Base-by-base conservation (phyloP, 2,113 vertebrate genomes). In the Toxotes jaculatrix region DNA sequence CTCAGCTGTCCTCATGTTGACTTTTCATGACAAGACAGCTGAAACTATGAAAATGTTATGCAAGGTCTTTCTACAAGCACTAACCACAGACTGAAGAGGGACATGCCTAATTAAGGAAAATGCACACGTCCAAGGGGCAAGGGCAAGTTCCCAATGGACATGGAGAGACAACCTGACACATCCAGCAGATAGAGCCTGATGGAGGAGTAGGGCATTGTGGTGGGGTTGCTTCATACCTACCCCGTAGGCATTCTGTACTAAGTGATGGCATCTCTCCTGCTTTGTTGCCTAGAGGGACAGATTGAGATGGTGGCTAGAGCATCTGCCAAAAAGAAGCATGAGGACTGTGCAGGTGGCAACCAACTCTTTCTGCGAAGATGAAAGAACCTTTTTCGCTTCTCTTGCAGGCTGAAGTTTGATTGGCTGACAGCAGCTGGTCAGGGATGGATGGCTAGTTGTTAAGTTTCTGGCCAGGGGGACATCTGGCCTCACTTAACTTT, bases 241-340 rank as follows among this genome's bases (percentile, higher is more conserved):
- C 11, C 7, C 8, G n/a, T 21, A 55, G 53, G 9, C 53, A 55
- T 11, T 23, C 53, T 23, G 21, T 10, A 55, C 10, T 9, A 55
- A 55, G 53, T 55, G 53, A 55, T 55, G 53, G 10, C n/a, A 10
- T 1, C 40, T 32, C 1, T 59, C 19, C 40, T 70, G 34, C 13
- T 32, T 43, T 47, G 70, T 45, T 59, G 55, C 56, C 40, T 45
- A 8, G 13, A 74, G 57, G 56, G 56, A 73, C 17, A 36, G 42
- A 36, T 7, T n/a, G 27, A 60, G 27, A 59, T 59, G 55, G 55
- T 10, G 31, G 69, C 23, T 38, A 59, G 55, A 6, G 23, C 16
- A 71, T 71, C 14, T 31, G n/a, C n/a, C 3, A 5, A n/a, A 23
- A 57, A 43, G 69, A 72, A 7, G 68, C n/a, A 57, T 14, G 23